Evolutionary conservation across 2,888 invertebrate genomes (phyloP).

Genomic region (Alloplasta piceator): DNA sequence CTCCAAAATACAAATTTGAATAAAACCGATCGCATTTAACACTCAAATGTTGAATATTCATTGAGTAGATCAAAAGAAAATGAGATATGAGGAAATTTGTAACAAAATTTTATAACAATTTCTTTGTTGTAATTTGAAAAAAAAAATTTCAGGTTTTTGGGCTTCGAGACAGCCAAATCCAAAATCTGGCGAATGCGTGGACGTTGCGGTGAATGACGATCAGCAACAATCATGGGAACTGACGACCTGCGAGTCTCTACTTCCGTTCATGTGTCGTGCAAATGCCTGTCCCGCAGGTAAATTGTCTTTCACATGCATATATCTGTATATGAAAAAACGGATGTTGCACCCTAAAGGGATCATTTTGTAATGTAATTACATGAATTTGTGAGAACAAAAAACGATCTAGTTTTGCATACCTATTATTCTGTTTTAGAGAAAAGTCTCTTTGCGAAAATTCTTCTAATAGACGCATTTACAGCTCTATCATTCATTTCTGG

Average conservation of each 20-base stretch:
- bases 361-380: not conserved
- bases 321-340: not conserved
- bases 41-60: conserved; percentile 11
- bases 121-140: conserved; percentile 21
- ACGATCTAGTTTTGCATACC: not conserved
- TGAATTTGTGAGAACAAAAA: conserved; percentile 1
- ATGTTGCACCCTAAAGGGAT: not conserved
- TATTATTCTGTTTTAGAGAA: too few species aligned
- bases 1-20: conserved; percentile 49
- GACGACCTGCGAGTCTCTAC: conserved; percentile 95
- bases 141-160: conserved; percentile 90
- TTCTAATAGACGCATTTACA: too few species aligned
- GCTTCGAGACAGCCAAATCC: conserved; percentile 95
- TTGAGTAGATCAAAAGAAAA: conserved; percentile 34
- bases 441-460: too few species aligned
- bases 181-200: conserved; percentile 95
- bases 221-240: conserved; percentile 96
- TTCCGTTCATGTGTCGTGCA: conserved; percentile 97
- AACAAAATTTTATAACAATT: conserved; percentile 25
- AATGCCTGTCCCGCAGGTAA: conserved; percentile 94
- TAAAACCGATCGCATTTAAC: conserved; percentile 39
- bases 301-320: conserved; percentile 59
- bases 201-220: conserved; percentile 87
- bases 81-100: not conserved
- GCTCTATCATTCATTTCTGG: too few species aligned